Conservation (phyloP, 2,888 invertebrate species). For the Cylloceria caligata region DNA sequence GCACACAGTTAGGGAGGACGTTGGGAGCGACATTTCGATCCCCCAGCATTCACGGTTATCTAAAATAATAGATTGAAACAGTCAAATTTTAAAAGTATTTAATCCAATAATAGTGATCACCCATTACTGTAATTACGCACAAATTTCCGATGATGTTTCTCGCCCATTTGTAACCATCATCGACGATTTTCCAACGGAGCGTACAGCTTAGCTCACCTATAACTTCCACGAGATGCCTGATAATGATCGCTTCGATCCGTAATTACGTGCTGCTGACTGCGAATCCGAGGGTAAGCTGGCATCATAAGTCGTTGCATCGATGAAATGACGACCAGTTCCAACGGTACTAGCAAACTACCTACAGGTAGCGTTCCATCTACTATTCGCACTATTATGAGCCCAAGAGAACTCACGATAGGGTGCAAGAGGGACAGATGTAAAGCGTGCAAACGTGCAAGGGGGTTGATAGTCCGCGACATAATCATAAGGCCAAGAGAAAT, state of each 20-base stretch:
- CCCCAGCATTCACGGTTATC: no score
- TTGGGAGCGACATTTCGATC: no score
- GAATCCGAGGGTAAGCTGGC: slow-evolving; percentile 30
- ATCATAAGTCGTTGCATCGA: slow-evolving; percentile 41
- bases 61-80: neutral
- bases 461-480: slow-evolving; percentile 71
- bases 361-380: slow-evolving; percentile 32
- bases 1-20: no score
- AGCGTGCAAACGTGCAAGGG: slow-evolving; percentile 48
- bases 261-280: slow-evolving; percentile 49
- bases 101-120: neutral
- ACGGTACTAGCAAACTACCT: neutral
- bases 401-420: slow-evolving; percentile 8
- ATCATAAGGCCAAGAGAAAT: slow-evolving; percentile 76
- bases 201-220: neutral
- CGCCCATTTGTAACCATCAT: neutral
- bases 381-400: slow-evolving; percentile 35
- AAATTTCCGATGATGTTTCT: slow-evolving; percentile 11
- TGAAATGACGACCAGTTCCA: slow-evolving; percentile 46
- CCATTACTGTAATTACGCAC: slow-evolving; percentile 11
- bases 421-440: slow-evolving; percentile 31
- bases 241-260: slow-evolving; percentile 54
- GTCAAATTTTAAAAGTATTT: neutral
- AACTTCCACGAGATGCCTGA: slow-evolving; percentile 49
- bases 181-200: neutral